Evolutionary conservation across 2,888 invertebrate species (phyloP).

Genomic region (Prosapia bicincta): DNA sequence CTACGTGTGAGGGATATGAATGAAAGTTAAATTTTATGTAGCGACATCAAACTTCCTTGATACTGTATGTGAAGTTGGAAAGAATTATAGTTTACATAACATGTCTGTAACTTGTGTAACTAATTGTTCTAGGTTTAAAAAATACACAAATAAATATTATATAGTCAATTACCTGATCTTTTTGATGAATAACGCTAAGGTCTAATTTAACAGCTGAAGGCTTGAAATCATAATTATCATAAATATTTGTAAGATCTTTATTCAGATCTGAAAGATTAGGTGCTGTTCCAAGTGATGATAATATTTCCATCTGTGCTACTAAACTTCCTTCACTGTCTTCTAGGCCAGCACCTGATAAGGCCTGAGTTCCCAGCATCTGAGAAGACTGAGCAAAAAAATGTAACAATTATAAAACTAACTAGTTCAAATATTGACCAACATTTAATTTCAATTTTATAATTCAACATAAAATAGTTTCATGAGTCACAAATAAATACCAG

Average conservation of each 20-base stretch:
- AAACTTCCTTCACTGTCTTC: background rate
- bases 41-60: too few relatives aligned
- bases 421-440: background rate
- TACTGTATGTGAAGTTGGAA: background rate
- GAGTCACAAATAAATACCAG: background rate
- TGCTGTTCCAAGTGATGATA: slow-evolving; percentile 40
- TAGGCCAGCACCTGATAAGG: background rate
- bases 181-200: slow-evolving; percentile 42
- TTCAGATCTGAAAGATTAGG: slow-evolving; percentile 36
- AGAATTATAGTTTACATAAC: background rate
- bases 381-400: too few relatives aligned
- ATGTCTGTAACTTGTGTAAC: background rate
- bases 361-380: background rate
- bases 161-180: slow-evolving; percentile 37
- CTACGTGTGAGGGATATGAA: too few relatives aligned
- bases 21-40: too few relatives aligned
- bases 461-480: background rate
- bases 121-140: background rate
- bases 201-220: slow-evolving; percentile 34
- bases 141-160: background rate
- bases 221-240: slow-evolving; percentile 44
- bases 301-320: slow-evolving; percentile 32
- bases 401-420: too few relatives aligned
- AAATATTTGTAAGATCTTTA: slow-evolving; percentile 42
- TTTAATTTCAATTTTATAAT: background rate